Conservation (phyloP, 2,113 vertebrate species). For the Plecturocebus donacophilus region DNA sequence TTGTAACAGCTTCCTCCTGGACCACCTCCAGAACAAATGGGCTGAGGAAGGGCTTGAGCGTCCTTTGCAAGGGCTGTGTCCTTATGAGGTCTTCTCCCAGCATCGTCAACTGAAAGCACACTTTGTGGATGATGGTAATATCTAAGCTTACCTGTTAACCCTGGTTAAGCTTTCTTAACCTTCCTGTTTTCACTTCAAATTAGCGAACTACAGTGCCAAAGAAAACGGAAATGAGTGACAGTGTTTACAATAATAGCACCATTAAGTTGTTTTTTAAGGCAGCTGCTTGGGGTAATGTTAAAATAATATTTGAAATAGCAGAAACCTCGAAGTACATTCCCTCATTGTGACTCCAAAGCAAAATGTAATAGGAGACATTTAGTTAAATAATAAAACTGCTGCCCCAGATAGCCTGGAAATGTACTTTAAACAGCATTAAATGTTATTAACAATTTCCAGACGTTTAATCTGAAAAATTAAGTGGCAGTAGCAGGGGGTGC, state of each 20-base stretch:
- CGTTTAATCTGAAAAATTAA: conserved; percentile 26
- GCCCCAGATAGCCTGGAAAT: background rate
- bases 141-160: conserved; percentile 35
- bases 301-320: conserved; percentile 59
- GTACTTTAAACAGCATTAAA: conserved; percentile 2
- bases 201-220: conserved; percentile 46
- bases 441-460: conserved; percentile 11
- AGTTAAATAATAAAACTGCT: background rate
- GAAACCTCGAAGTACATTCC: conserved; percentile 2
- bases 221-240: conserved; percentile 70
- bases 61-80: background rate
- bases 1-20: conserved; percentile 59
- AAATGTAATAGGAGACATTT: conserved; percentile 31
- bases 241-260: conserved; percentile 49
- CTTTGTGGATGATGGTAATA: background rate
- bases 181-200: conserved; percentile 66
- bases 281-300: conserved; percentile 17
- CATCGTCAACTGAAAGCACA: background rate
- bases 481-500: background rate
- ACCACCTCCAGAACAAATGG: conserved; percentile 1
- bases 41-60: background rate
- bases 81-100: conserved; percentile 7
- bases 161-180: conserved; percentile 47
- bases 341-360: background rate
- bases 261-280: conserved; percentile 36